Conservation (phyloP, 2,888 invertebrate species). For the Matsumyia berberina region DNA sequence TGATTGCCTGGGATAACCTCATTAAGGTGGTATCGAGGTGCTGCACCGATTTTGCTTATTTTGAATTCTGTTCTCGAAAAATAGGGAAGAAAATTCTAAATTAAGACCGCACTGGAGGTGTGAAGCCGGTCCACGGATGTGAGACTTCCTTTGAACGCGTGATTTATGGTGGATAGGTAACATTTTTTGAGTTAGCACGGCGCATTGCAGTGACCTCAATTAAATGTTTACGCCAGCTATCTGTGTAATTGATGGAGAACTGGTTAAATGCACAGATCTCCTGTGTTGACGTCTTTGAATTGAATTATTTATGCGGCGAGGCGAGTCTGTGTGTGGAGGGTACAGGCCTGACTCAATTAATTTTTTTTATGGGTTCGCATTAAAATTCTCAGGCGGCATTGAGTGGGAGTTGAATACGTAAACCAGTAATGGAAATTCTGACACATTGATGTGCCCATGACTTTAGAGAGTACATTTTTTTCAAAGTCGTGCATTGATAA, state of each 20-base stretch:
- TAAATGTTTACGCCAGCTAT: conserved; percentile 33
- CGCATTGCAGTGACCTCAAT: conserved; percentile 52
- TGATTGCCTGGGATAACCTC: conserved; percentile 7
- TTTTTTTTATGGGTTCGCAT: neutral
- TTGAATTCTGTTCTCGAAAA: neutral
- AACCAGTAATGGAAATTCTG: too few relatives aligned
- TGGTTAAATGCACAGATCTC: conserved; percentile 4
- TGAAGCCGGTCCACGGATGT: conserved; percentile 19
- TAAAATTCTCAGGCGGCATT: neutral
- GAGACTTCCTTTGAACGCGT: conserved; percentile 31
- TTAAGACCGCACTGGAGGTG: conserved; percentile 31
- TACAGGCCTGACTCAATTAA: neutral
- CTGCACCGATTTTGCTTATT: neutral
- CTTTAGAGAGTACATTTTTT: too few relatives aligned
- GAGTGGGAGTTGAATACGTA: too few relatives aligned
- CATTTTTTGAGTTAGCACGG: conserved; percentile 39
- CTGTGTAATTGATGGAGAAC: conserved; percentile 12
- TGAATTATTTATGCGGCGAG: conserved; percentile 5
- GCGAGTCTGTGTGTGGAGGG: neutral
- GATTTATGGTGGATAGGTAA: conserved; percentile 45
- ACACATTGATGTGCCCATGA: too few relatives aligned
- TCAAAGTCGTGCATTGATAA: too few relatives aligned
- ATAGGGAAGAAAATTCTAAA: conserved; percentile 27
- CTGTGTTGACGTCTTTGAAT: conserved; percentile 5
- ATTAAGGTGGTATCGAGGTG: conserved; percentile 2